phyloP scores from a whole-genome alignment of 2,113 vertebrate species.

The Synodontis membranacea region DNA sequence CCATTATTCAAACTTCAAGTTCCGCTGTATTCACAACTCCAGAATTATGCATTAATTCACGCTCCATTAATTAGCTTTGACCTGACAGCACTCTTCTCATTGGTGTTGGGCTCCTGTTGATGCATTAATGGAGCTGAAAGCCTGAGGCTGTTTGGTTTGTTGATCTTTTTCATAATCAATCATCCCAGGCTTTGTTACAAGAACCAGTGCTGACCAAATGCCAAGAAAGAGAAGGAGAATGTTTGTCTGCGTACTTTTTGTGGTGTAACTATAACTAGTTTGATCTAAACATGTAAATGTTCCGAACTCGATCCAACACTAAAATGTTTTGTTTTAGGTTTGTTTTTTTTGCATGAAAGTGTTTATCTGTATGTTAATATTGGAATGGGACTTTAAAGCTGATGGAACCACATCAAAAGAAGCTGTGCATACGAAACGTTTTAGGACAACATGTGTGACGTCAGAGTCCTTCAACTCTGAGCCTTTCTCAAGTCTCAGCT shows the following conservation, averaged over 20 bases:
- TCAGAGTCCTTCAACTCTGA: conserved; percentile 64
- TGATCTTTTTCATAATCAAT: background rate
- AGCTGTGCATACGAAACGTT: conserved; percentile 48
- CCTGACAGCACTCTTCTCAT: conserved; percentile 29
- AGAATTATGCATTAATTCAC: conserved; percentile 67
- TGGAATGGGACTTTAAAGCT: background rate
- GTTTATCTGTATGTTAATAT: background rate
- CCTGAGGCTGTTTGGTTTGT: background rate
- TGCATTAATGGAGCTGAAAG: conserved; percentile 21
- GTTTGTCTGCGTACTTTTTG: background rate
- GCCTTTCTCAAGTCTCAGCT: conserved; percentile 69
- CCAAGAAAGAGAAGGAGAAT: background rate
- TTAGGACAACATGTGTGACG: conserved; percentile 62
- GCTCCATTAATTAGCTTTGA: conserved; percentile 69
- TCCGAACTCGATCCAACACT: background rate
- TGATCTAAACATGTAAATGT: background rate
- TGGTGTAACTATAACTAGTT: background rate
- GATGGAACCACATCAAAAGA: conserved; percentile 52
- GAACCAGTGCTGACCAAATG: background rate
- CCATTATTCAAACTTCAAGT: conserved; percentile 69
- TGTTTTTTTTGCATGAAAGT: background rate
- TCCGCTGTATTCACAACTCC: conserved; percentile 53
- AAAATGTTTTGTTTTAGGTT: too few species aligned
- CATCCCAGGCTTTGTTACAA: background rate
- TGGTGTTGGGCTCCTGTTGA: conserved; percentile 33